A percentile compares a stretch with the other conserved stretches of the same genome.
These are phyloP conservation scores for Neosilurus mollespiculum DNA, from an alignment of 2,797 vertebrate genomes.

Conservation along the genomic window DNA sequence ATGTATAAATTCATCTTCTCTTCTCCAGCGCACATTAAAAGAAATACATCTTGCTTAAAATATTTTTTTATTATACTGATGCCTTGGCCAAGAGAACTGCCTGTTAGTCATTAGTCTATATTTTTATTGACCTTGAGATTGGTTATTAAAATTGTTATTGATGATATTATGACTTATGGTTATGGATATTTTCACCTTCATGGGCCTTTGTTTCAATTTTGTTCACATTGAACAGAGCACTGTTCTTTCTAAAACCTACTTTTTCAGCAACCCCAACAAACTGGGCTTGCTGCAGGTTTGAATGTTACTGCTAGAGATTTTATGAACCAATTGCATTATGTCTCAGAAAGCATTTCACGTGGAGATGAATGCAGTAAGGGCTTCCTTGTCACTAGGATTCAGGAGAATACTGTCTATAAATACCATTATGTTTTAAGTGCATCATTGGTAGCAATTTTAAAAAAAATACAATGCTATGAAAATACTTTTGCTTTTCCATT, in stretches of 20 bases:
- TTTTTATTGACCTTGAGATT: conserved; percentile 38
- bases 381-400: not conserved
- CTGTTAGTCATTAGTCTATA: not conserved
- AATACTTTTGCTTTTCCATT: not conserved
- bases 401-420: not conserved
- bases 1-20: not conserved
- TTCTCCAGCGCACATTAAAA: conserved; percentile 26
- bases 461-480: not conserved
- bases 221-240: not conserved
- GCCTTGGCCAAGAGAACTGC: conserved; percentile 40
- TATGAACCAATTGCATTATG: not conserved
- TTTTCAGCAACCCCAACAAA: not conserved
- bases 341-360: not conserved
- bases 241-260: not conserved
- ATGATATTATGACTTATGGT: not conserved
- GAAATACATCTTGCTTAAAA: conserved; percentile 27
- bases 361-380: not conserved
- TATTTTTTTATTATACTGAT: conserved; percentile 26
- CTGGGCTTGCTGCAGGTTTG: not conserved
- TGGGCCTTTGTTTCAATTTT: not conserved
- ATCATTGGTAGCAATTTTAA: not conserved
- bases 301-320: not conserved
- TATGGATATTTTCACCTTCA: not conserved
- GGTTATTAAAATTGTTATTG: conserved; percentile 45
- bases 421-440: not conserved